These are phyloP conservation scores for Arctocebus calabarensis DNA, from an alignment of 2,797 vertebrate species.

Conservation along the genomic window DNA sequence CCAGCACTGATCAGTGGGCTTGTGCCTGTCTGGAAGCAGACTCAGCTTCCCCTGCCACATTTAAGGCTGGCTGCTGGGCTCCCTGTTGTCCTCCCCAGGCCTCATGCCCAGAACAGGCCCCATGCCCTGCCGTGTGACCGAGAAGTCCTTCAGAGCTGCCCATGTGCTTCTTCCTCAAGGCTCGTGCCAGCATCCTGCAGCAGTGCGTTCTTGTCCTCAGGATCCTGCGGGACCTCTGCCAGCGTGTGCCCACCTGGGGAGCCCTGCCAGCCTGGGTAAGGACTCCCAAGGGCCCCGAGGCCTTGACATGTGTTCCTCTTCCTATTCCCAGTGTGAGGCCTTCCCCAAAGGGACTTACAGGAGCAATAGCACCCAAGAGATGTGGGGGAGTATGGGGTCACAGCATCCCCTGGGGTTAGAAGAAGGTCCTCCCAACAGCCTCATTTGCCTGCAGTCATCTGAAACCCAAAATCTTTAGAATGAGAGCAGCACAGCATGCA, in stretches of 20 bases:
- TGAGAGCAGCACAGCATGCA: background rate
- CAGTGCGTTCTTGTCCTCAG: conserved; percentile 93
- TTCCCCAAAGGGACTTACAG: fast-evolving
- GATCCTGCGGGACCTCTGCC: conserved; percentile 92
- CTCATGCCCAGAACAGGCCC: background rate
- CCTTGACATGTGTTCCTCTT: fast-evolving
- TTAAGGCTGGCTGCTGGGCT: fast-evolving
- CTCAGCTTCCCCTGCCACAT: background rate
- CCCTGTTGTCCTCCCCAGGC: background rate
- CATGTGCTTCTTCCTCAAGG: conserved; percentile 80
- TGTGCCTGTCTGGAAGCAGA: background rate
- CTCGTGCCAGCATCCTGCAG: conserved; percentile 92
- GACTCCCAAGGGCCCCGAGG: background rate
- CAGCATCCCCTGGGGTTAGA: background rate
- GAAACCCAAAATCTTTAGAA: background rate
- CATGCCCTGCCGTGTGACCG: fast-evolving
- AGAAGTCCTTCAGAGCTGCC: background rate
- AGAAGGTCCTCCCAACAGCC: background rate
- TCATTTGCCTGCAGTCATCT: too few species aligned
- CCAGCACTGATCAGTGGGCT: background rate
- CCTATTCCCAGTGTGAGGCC: fast-evolving
- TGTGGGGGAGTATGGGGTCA: fast-evolving
- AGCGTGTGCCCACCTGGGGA: conserved; percentile 91
- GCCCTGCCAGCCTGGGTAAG: conserved; percentile 92
- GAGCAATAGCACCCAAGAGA: fast-evolving